Percentiles rank a stretch among this genome's conserved stretches.
These are phyloP conservation scores for Ditula angustiorana DNA, from an alignment of 2,888 invertebrate species.

Conservation along the genomic window DNA sequence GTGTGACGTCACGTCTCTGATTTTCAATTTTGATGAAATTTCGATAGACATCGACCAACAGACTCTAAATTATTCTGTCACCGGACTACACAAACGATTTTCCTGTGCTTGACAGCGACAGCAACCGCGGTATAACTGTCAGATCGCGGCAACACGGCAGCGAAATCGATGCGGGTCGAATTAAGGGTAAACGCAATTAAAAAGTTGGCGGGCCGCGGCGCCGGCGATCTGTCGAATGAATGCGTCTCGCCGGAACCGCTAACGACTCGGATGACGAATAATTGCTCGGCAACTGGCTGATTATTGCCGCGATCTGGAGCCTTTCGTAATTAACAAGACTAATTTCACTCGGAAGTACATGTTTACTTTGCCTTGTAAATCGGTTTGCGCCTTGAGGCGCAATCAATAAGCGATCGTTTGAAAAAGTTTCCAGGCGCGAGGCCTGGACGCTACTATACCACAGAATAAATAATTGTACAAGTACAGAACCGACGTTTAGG, in stretches of 20 bases:
- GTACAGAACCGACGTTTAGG: no score
- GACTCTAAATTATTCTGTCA: not conserved
- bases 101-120: not conserved
- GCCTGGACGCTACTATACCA: not conserved
- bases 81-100: not conserved
- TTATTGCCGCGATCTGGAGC: slow-evolving; percentile 14
- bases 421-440: not conserved
- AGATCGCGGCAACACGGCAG: slow-evolving; percentile 7
- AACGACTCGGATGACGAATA: slow-evolving; percentile 6
- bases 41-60: not conserved
- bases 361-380: not conserved
- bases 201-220: slow-evolving; percentile 20
- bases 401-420: not conserved
- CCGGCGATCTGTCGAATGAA: slow-evolving; percentile 1
- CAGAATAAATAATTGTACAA: no score
- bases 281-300: slow-evolving; percentile 7
- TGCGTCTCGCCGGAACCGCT: slow-evolving; percentile 17
- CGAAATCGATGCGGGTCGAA: slow-evolving; percentile 6
- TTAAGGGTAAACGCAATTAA: slow-evolving; percentile 40
- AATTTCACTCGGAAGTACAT: slow-evolving; percentile 1
- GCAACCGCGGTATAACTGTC: not conserved
- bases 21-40: not conserved
- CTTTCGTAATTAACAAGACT: slow-evolving; percentile 15
- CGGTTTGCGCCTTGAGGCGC: not conserved
- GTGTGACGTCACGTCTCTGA: no score